Evolutionary conservation across 2,797 vertebrate genomes (phyloP).

Genomic region (Sebastes aleutianus): DNA sequence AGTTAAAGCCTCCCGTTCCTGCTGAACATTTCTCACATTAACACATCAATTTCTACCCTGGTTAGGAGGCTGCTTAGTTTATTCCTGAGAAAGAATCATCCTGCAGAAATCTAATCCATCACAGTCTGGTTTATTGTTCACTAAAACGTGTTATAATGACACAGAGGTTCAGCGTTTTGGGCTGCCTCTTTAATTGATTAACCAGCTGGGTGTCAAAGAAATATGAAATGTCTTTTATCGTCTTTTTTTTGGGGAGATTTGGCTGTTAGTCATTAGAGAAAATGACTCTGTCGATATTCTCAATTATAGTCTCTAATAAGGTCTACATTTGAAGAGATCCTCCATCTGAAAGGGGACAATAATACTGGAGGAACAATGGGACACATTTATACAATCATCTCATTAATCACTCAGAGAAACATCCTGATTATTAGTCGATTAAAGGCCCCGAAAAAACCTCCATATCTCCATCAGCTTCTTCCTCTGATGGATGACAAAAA

Average conservation of each 20-base stretch:
- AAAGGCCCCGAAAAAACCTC: neutral
- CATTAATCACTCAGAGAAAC: neutral
- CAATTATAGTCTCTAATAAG: conserved; percentile 8
- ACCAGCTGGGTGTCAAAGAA: conserved; percentile 14
- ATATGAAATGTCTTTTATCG: neutral
- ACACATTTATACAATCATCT: neutral
- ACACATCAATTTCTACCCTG: neutral
- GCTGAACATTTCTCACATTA: neutral
- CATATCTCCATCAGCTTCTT: neutral
- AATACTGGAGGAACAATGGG: neutral
- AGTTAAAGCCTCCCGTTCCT: neutral
- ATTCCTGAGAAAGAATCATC: neutral
- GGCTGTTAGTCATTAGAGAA: conserved; percentile 6
- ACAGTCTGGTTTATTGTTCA: conserved; percentile 25
- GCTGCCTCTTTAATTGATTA: conserved; percentile 15
- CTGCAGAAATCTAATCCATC: conserved; percentile 10
- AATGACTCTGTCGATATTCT: conserved; percentile 4
- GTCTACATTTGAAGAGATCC: neutral
- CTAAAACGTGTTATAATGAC: conserved; percentile 27
- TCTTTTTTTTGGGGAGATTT: neutral
- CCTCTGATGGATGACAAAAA: neutral
- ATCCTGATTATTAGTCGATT: neutral
- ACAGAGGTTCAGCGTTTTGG: neutral
- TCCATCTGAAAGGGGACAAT: neutral
- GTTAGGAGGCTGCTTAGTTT: neutral